Conservation (phyloP, 1,140 invertebrate species). For the Cyphomyrmex costatus region DNA sequence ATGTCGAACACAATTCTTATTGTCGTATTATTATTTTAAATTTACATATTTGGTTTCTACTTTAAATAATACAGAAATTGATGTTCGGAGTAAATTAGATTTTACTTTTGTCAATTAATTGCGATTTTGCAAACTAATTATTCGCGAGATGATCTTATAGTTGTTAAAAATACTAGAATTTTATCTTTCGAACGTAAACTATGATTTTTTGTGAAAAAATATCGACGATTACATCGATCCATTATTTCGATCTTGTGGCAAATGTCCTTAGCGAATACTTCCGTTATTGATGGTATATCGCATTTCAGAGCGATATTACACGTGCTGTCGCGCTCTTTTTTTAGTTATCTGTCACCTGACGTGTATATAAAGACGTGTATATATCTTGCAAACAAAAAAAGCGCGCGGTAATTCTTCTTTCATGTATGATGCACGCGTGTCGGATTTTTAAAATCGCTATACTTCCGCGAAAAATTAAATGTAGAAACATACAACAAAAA, state of each 20-base stretch:
- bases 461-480: background rate
- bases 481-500: background rate
- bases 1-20: background rate
- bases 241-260: background rate
- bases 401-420: background rate
- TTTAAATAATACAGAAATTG: background rate
- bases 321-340: background rate
- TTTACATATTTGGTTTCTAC: background rate
- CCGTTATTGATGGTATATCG: background rate
- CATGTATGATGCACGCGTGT: background rate
- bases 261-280: too few species aligned
- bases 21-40: background rate
- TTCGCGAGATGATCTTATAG: background rate
- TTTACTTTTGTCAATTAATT: background rate
- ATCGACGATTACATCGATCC: background rate
- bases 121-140: background rate
- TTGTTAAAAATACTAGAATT: background rate
- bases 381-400: background rate
- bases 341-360: background rate
- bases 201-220: background rate
- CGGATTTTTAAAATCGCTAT: background rate
- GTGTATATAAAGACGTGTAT: too few species aligned
- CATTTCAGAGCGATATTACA: background rate
- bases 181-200: background rate
- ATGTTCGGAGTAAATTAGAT: background rate